Evolutionary conservation across 2,888 invertebrate species (phyloP), one percentile per base, ranked within the genome.

Genomic region (Drosophila longiperda): DNA sequence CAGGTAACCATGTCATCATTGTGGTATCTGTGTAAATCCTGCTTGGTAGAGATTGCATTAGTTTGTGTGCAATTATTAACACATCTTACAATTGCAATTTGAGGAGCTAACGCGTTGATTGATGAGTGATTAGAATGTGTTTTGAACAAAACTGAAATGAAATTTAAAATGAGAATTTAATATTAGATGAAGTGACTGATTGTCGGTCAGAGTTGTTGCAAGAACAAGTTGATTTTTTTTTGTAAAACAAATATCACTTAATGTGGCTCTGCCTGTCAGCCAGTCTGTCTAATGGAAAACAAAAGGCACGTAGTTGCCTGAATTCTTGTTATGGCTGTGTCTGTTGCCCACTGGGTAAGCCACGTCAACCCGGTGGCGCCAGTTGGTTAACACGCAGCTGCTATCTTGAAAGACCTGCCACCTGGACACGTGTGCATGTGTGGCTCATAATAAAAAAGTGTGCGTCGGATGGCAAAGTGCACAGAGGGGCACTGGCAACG

Each of bases 201-300:
- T 68, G 52, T 52, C 45, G 60, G 66, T 42, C 61, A 53, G 57
- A 40, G 38, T 42, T 50, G 48, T 32, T 29, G 70, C 75, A 78
- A 74, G 75, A 70, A 82, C 76, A 68, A 82, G 85, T 85, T 89
- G 89, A 85, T 85, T 84, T 87, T 89, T 87, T 89, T 75, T 82
- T 85, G 88, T 89, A 85, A 87, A 89, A 85, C 85, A 89, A 85
- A 85, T 85, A 87, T 89, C 83, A 87, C 86, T 89, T 85, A 85
- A 89, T 85, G 78, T 83, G 75, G 66, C 66, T 54, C 67, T 61
- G 71, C 55, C 73, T 74, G 66, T 66, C 60, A 26, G 57, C 40
- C 29, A 29, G 29, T 29, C 32, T 40, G 29, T 86, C 90, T 87
- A 87, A 89, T 86, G 85, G 60, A 69, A 80, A 80, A 82, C 88